Evolutionary conservation across 2,888 invertebrate genomes (phyloP).

Genomic region (Lithophane leautieri): DNA sequence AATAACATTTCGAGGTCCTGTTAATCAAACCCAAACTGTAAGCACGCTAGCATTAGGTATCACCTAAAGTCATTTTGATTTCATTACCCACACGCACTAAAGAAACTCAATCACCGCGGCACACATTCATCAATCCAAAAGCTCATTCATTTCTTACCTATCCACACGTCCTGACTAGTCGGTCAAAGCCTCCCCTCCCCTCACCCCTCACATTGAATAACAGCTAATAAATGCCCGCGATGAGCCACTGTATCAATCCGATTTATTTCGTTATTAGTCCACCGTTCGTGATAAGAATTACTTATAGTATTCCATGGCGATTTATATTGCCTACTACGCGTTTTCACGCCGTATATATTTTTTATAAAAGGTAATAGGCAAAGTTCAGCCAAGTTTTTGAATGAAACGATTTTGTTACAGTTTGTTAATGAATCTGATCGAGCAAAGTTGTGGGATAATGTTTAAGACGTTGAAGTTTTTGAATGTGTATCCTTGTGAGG

Average conservation of each 20-base stretch:
- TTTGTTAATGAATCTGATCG: slow-evolving; percentile 66
- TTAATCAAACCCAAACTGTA: not conserved
- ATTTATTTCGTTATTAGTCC: slow-evolving; percentile 69
- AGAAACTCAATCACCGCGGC: slow-evolving; percentile 28
- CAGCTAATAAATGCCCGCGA: slow-evolving; percentile 65
- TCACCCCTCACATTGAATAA: slow-evolving; percentile 54
- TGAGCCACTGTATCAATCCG: slow-evolving; percentile 65
- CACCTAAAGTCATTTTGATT: slow-evolving; percentile 27
- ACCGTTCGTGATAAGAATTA: slow-evolving; percentile 64
- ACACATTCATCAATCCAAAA: slow-evolving; percentile 45
- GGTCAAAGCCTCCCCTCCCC: slow-evolving; percentile 50
- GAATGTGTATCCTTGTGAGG: slow-evolving; percentile 31
- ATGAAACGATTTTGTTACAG: slow-evolving; percentile 63
- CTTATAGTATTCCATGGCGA: slow-evolving; percentile 45
- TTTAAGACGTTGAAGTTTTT: slow-evolving; percentile 29
- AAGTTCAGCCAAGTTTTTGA: slow-evolving; percentile 57
- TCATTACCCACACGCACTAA: slow-evolving; percentile 18
- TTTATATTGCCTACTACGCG: slow-evolving; percentile 26
- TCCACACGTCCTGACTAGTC: slow-evolving; percentile 50
- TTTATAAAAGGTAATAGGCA: slow-evolving; percentile 47
- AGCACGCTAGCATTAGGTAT: not conserved
- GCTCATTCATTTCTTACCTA: slow-evolving; percentile 57
- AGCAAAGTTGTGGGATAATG: slow-evolving; percentile 49
- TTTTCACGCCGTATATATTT: slow-evolving; percentile 40
- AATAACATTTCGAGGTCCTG: not conserved